Evolutionary conservation across 2,113 vertebrate genomes (phyloP).

Genomic region (Cyanoliseus patagonus): DNA sequence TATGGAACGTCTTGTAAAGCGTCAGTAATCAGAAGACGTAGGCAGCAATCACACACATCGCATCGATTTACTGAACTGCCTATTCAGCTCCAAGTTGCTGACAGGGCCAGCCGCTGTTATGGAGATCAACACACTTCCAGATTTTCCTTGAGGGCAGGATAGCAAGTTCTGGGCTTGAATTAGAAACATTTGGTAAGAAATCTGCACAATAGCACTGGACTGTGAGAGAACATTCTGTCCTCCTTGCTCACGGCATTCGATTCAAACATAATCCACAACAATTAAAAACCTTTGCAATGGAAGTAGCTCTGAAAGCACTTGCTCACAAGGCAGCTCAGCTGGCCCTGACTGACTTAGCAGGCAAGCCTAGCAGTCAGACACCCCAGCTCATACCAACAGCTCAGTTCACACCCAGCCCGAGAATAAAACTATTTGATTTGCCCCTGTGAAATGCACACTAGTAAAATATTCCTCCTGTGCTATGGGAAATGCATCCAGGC

Average conservation of each 20-base stretch:
- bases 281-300: background rate
- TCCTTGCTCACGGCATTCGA: background rate
- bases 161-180: slow-evolving; percentile 12
- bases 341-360: background rate
- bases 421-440: background rate
- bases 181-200: slow-evolving; percentile 48
- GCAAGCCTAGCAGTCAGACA: background rate
- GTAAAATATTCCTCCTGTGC: background rate
- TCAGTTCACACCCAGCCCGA: rapidly evolving
- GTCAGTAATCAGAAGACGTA: background rate
- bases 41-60: background rate
- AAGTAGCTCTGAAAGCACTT: background rate
- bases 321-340: background rate
- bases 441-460: rapidly evolving
- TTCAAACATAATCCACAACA: background rate
- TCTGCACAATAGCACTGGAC: background rate
- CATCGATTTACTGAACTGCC: background rate
- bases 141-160: slow-evolving; percentile 23
- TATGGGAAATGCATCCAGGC: background rate
- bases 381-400: background rate
- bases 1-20: background rate
- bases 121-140: background rate
- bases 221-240: slow-evolving; percentile 28
- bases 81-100: background rate
- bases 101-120: background rate